Evolutionary conservation across 1,140 invertebrate genomes (phyloP).

Genomic region (Aphelenchoides avenae): DNA sequence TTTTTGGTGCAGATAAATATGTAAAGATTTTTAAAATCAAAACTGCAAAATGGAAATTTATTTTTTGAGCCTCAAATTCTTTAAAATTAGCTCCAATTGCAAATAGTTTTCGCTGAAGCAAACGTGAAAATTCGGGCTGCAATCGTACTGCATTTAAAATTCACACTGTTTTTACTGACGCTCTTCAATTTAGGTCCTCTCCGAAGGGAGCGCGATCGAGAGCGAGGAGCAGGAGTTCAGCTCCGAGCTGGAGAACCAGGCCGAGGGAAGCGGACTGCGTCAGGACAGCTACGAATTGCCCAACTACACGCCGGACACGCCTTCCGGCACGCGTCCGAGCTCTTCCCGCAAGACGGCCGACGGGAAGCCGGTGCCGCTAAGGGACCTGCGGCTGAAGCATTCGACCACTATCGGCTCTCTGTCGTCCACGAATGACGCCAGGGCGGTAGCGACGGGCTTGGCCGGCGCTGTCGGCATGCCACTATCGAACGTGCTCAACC

Average conservation of each 20-base stretch:
- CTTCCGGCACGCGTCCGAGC: no score
- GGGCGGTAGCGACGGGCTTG: no score
- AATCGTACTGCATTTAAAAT: no score
- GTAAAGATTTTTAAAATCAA: not conserved
- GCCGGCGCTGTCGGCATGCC: no score
- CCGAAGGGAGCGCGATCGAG: constrained; percentile 7
- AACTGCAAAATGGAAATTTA: not conserved
- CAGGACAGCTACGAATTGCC: no score
- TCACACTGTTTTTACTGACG: not conserved
- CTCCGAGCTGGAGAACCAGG: constrained; percentile 24
- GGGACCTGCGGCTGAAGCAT: not conserved
- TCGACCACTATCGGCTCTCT: constrained; percentile 6
- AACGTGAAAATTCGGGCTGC: no score
- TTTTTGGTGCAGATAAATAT: not conserved
- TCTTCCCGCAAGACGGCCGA: no score
- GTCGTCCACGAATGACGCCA: no score
- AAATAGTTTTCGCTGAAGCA: no score
- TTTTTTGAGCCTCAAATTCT: not conserved
- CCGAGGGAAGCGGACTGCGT: no score
- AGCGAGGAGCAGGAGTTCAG: constrained; percentile 24
- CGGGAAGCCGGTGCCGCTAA: constrained; percentile 7
- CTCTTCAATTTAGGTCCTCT: constrained; percentile 5
- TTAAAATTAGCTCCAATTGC: constrained; percentile 5
- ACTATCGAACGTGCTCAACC: no score
- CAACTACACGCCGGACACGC: no score